Evolutionary conservation across 2,113 vertebrate species (phyloP).

Genomic region (Ammospiza nelsoni): DNA sequence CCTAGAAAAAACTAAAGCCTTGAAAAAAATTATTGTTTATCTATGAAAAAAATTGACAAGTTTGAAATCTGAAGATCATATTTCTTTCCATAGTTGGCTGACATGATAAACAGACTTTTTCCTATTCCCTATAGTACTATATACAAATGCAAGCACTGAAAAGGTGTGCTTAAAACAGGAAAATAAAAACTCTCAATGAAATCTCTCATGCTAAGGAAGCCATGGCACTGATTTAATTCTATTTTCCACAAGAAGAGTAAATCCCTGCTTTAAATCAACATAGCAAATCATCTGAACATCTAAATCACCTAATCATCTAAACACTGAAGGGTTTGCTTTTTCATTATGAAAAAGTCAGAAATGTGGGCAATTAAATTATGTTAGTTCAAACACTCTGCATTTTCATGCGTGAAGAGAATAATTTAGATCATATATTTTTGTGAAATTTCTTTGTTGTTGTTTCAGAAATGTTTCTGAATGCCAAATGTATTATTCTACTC

Average conservation of each 20-base stretch:
- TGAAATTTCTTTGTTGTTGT: not conserved
- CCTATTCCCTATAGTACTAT: not conserved
- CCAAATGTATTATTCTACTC: not conserved
- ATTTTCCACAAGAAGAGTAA: not conserved
- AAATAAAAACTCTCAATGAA: not conserved
- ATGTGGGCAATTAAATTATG: conserved; percentile 39
- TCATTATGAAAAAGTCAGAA: conserved; percentile 35
- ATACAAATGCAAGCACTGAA: not conserved
- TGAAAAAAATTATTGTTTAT: not conserved
- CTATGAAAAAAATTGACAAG: not conserved
- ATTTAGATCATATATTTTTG: conserved; percentile 13
- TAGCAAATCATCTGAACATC: conserved; percentile 29
- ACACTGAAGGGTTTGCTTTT: conserved; percentile 10
- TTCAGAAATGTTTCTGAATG: conserved; percentile 8
- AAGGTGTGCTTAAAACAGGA: not conserved
- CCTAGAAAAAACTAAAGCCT: not conserved
- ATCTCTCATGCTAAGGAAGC: not conserved
- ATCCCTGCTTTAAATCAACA: conserved; percentile 21
- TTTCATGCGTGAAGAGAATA: conserved; percentile 19
- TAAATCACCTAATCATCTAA: conserved; percentile 15
- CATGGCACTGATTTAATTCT: not conserved
- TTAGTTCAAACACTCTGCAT: not conserved
- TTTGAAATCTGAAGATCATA: not conserved
- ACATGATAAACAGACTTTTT: not conserved
- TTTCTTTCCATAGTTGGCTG: not conserved